Evolutionary conservation across 2,888 invertebrate species (phyloP).

Genomic region (Hololepta plana): DNA sequence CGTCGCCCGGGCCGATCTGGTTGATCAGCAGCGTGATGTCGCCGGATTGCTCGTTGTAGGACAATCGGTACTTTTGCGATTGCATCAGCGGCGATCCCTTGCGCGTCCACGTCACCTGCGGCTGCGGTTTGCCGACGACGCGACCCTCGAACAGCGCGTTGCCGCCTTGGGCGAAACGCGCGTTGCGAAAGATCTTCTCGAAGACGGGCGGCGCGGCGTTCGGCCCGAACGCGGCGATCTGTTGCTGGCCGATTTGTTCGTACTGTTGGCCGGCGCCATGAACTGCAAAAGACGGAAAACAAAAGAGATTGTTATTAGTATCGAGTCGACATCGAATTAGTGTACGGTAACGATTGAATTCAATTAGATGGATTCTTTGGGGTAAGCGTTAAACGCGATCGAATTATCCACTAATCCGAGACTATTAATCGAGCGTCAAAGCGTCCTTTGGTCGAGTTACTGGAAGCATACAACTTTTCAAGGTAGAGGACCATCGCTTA

Average conservation of each 20-base stretch:
- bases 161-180: constrained; percentile 87
- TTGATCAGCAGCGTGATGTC: constrained; percentile 66
- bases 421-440: too few species aligned
- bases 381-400: too few species aligned
- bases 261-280: constrained; percentile 46
- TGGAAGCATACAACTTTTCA: too few species aligned
- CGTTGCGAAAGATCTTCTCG: constrained; percentile 89
- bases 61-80: constrained; percentile 76
- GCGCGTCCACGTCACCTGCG: constrained; percentile 79
- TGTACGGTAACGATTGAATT: too few species aligned
- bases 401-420: too few species aligned
- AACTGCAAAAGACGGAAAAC: too few species aligned
- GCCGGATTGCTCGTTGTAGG: constrained; percentile 63
- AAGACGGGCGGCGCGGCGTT: constrained; percentile 85
- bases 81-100: constrained; percentile 69
- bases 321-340: too few species aligned
- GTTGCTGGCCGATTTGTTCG: constrained; percentile 31
- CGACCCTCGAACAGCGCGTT: constrained; percentile 86
- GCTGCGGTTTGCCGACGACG: constrained; percentile 79
- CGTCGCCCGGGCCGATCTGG: constrained; percentile 88
- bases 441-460: too few species aligned
- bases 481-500: too few species aligned
- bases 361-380: too few species aligned
- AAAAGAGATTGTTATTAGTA: too few species aligned
- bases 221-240: constrained; percentile 35